Base-by-base conservation (phyloP, 2,797 vertebrate genomes). In the Tinamus major region DNA sequence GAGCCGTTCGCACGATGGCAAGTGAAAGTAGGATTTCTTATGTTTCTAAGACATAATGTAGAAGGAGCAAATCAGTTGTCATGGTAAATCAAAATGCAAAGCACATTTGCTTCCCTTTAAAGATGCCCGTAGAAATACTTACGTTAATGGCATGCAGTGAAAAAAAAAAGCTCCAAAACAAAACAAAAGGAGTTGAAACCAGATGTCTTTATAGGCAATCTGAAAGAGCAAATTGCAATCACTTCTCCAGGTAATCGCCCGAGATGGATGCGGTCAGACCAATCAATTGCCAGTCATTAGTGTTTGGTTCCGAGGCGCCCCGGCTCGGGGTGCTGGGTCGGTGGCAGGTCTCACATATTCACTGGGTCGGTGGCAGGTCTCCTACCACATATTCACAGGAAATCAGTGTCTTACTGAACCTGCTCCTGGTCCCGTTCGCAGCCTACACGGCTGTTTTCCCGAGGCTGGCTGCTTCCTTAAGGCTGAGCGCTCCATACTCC, bases 1-100 rank as follows among this genome's bases (percentile, higher is more conserved):
- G 97, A 98, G 95, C 98, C 98, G 0, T 98, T 98, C 0, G 97
- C 97, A 65, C 97, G 98, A 96, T 98, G 98, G 98, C 98, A 99
- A 97, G 98, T 99, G 39, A 98, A 98, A 97, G 98, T 98, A 98
- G 93, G 92, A 90, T 89, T 93, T 48, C 61, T 93, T 72, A 12
- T 78, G 41, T 85, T 93, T 81, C 91, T 95, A 94, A 87, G 61
- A 94, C 91, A 88, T 33, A 0, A 72, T 91, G 87, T 79, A 51
- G 67, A 77, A 92, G 56, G 62, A 78, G 29, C 71, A 84, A 92
- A 93, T 62, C 84, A 67, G 61, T 86, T 89, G 72, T 86, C 87
- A 55, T 42, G 48, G 76, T 41, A 91, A 94, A 96, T 90, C 90
- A 92, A 96, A 95, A 96, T 82, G 61, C 70, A 94, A 77, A 95